Base-by-base conservation (phyloP, 1,140 invertebrate species). In the Papilio helenus region DNA sequence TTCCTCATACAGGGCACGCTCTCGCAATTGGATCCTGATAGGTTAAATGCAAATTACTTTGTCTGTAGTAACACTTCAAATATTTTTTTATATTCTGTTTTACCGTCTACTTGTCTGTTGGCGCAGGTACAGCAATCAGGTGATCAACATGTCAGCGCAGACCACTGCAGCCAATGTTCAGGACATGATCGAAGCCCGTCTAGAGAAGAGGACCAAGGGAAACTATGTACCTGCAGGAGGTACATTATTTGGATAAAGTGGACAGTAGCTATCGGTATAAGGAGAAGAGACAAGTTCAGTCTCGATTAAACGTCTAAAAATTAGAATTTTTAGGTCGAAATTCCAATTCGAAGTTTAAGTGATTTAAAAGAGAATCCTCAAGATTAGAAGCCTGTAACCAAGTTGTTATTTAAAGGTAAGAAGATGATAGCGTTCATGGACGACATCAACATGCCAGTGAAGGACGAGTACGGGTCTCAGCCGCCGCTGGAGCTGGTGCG, bases 401-500 rank as follows among this genome's bases (percentile, higher is more conserved):
- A 39, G 7, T 58, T 42, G 51, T 72, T 2, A 3, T 61, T 10
- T 79, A 2, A 76, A 95, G 94, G 95, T 46, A 98, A 98, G 95
- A 97, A 94, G 83, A 96, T 98, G 95, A 96, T 98, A 71, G 96
- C 96, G 1, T 98, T 98, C 89, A 96, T 98, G 95, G 98, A 99
- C 90, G 97, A 98, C 89, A 97, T 98, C 83, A 98, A 98, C 91
- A 98, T 98, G 97, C 98, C 98, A 1, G 96, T 96, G n/a, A 97
- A 97, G 83, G 98, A 98, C 83, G 96, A 95, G 9, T 98, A 97
- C 89, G 98, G 97, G 0, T 97, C 97, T 0, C 98, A 98, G 88
- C 97, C 98, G 16, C 97, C 98, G 3, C 90, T 99, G 3, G 98
- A 99, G 92, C 91, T 98, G 29, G 95, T 98, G 79, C 95, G 97